Conservation (phyloP, 2,888 invertebrate species). For the Fragum sueziense region DNA sequence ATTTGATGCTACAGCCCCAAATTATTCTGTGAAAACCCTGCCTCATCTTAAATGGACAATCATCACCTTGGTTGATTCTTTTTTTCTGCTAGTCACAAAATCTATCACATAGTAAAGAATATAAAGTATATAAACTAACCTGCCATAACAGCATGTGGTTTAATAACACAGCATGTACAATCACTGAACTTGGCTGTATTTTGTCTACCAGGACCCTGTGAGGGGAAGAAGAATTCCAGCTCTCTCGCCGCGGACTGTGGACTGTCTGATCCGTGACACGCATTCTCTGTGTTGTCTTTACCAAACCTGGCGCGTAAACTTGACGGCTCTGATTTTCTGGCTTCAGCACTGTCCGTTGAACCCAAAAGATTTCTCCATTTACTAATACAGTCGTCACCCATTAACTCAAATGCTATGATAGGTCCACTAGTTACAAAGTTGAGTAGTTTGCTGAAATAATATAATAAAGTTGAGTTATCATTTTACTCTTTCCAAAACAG, state of each 20-base stretch:
- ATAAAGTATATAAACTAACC: slow-evolving; percentile 83
- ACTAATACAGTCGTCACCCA: slow-evolving; percentile 88
- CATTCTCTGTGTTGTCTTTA: slow-evolving; percentile 78
- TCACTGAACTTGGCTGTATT: slow-evolving; percentile 80
- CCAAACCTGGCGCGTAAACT: slow-evolving; percentile 79
- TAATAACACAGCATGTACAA: slow-evolving; percentile 88
- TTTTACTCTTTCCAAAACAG: no score
- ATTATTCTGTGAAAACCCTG: no score
- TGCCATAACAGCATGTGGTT: slow-evolving; percentile 93
- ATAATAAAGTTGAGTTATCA: no score
- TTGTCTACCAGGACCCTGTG: slow-evolving; percentile 69
- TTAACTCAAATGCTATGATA: slow-evolving; percentile 88
- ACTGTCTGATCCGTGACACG: slow-evolving; percentile 86
- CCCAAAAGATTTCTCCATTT: slow-evolving; percentile 86
- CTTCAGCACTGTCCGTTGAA: slow-evolving; percentile 77
- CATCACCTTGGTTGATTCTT: no score
- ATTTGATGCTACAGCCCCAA: no score
- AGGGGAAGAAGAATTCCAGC: slow-evolving; percentile 83
- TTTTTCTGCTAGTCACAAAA: neutral
- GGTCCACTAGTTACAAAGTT: slow-evolving; percentile 88
- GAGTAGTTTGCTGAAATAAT: slow-evolving; percentile 84
- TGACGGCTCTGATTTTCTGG: slow-evolving; percentile 73
- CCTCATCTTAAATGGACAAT: no score
- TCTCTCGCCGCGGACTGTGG: slow-evolving; percentile 84
- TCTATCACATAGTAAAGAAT: neutral